Evolutionary conservation across 2,797 vertebrate genomes (phyloP).

Genomic region (Notolabrus celidotus): DNA sequence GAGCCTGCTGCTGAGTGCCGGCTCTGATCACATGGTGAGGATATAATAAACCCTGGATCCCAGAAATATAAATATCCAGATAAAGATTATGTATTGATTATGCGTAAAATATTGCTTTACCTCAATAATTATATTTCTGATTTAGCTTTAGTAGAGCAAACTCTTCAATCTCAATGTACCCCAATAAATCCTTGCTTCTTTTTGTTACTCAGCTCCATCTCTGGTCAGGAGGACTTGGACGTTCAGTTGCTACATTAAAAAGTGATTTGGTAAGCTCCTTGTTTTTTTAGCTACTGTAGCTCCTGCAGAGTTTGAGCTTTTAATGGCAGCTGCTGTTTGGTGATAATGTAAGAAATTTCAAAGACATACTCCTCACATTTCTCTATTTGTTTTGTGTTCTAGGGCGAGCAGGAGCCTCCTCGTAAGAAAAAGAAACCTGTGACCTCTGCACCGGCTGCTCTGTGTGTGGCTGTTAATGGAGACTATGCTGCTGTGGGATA

Average conservation of each 20-base stretch:
- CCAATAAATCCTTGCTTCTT: too few species aligned
- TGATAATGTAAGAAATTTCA: too few species aligned
- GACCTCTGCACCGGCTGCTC: constrained; percentile 72
- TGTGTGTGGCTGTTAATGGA: constrained; percentile 83
- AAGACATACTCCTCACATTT: too few species aligned
- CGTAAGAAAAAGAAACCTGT: constrained; percentile 55
- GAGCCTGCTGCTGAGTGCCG: constrained; percentile 83
- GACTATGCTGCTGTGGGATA: constrained; percentile 85
- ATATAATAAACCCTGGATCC: neutral
- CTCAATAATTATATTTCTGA: too few species aligned
- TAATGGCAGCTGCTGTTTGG: neutral
- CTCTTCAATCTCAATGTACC: too few species aligned
- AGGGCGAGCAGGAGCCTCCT: constrained; percentile 57
- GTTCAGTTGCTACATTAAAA: constrained; percentile 69
- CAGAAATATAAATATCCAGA: neutral
- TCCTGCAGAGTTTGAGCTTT: neutral
- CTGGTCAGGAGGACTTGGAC: constrained; percentile 89
- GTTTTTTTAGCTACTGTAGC: neutral
- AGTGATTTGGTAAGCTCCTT: constrained; percentile 62
- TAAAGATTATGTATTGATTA: too few species aligned
- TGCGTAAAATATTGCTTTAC: too few species aligned
- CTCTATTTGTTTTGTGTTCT: neutral
- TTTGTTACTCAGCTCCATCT: constrained; percentile 84
- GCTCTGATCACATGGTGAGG: constrained; percentile 88
- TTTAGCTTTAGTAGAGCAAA: neutral